Evolutionary conservation across 2,113 vertebrate genomes (phyloP), one percentile per base, ranked within the genome.

Genomic region (Phalacrocorax pelagicus): DNA sequence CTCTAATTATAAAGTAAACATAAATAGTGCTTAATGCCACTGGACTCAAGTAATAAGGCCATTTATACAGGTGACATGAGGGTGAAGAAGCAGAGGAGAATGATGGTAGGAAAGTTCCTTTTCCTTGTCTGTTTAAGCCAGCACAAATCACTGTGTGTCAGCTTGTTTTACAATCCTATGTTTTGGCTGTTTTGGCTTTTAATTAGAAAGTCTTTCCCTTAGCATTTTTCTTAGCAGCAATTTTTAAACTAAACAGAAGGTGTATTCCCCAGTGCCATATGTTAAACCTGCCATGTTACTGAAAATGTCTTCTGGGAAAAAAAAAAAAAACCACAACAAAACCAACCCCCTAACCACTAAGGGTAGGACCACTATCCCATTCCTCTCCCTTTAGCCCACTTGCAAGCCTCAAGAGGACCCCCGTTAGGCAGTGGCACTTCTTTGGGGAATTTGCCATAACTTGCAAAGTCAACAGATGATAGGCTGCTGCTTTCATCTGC

Each of bases 191-290:
- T 94, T 86, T 0, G 40, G 54, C 91, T 96, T 96, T 88, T 95
- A 91, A 95, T 90, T 94, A 94, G 93, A 88, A 97, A 81, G 73
- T 67, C 78, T 80, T 97, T 94, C 89, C 82, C 32, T 70, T 88
- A 91, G 89, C 81, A 70, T 92, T 96, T 95, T 95, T 94, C 88
- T 95, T 89, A 92, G 78, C 55, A 92, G 66, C 51, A 80, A 77
- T 82, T 96, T 92, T 94, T 77, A 89, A 97, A 77, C 42, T 86
- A 91, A 96, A 92, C 94, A 94, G 86, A 96, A 96, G 85, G 80
- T 93, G 42, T 90, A 91, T 90, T 94, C 92, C 82, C 81, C 72
- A 73, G 40, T 77, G 75, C 92, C 93, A 87, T 95, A 95, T 95
- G 65, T 88, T 94, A 94, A 94, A 93, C 88, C 46, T 95, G 75